These are phyloP conservation scores for Rambutsinella grinnellia DNA, from an alignment of 2,888 invertebrate species.

Conservation along the genomic window DNA sequence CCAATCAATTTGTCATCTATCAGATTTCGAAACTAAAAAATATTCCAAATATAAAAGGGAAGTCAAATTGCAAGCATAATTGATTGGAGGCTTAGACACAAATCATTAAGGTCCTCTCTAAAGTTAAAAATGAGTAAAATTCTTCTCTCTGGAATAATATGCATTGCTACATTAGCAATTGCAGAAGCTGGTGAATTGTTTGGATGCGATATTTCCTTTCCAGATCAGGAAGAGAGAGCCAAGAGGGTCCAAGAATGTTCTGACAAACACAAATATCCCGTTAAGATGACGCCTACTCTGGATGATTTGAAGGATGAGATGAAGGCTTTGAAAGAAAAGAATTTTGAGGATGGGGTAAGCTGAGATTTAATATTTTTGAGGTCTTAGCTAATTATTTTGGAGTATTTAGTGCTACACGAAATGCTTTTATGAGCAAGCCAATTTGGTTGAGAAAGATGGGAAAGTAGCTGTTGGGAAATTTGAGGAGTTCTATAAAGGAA, in stretches of 20 bases:
- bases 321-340: slow-evolving; percentile 4
- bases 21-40: no score
- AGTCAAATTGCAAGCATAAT: no score
- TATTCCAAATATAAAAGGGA: no score
- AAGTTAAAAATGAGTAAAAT: no score
- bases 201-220: slow-evolving; percentile 18
- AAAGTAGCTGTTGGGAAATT: slow-evolving; percentile 1
- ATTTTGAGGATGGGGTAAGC: slow-evolving; percentile 39
- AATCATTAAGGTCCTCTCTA: no score
- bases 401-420: slow-evolving; percentile 44
- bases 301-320: slow-evolving; percentile 14
- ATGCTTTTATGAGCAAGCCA: slow-evolving; percentile 23
- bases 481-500: slow-evolving; percentile 14
- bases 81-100: no score
- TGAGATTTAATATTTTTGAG: neutral
- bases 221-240: slow-evolving; percentile 8
- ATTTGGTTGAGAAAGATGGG: slow-evolving; percentile 23
- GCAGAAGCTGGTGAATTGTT: no score
- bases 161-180: no score
- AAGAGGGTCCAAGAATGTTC: slow-evolving; percentile 22
- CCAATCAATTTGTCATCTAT: no score
- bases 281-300: neutral
- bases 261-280: slow-evolving; percentile 13
- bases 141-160: no score
- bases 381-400: no score